Base-by-base conservation (phyloP, 1,140 invertebrate genomes). In the Xylocopa sonorina region DNA sequence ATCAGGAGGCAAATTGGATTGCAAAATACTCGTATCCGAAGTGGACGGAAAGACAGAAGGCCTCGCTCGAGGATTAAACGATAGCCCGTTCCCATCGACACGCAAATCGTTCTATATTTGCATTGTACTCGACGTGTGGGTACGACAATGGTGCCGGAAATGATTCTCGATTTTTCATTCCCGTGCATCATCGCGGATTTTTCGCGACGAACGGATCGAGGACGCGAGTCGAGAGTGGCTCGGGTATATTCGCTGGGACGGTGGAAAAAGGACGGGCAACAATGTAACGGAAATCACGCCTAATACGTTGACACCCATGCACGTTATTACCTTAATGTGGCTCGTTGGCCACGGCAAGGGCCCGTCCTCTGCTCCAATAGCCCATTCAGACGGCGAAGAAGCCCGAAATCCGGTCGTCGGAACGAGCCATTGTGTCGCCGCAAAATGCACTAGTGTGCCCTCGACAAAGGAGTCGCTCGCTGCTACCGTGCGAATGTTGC, bases 261-360 rank as follows among this genome's bases (percentile, higher is more conserved):
- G n/a, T n/a, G 10, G 12, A 16, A 48, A 64, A 68, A 73, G n/a
- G 18, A 74, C 32, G 48, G 38, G 0, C 72, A 67, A 87, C 83
- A 85, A 88, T 88, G 83, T 81, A 88, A 81, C 87, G 86, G 86
- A 88, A 87, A 88, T 88, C 82, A 78, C 78, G 75, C 51, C 67
- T 81, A 86, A 87, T 87, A 78, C 78, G 74, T 84, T 75, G 81
- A 87, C 86, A 87, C 82, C 83, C 85, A 87, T 87, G 79, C 82
- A 67, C 80, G 60, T 78, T 87, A 86, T 87, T 84, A 82, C 58
- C 78, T 68, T 50, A 86, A 87, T 87, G 76, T 77, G 57, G 57
- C 72, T 86, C 73, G 78, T 79, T 74, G 85, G 55, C 62, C 63
- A 50, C 27, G 57, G 50, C 73, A 18, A 69, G 68, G 68, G 64